Percentiles rank a stretch among this genome's conserved stretches.
Conservation (phyloP, 2,113 vertebrate genomes). For the zebrafish (Danio rerio) region GRCz12tu NC_133184.1:11141501-11142000, state of each 20-base stretch:
- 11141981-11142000: conserved; percentile 53
- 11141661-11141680: background rate
- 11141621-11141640: background rate
- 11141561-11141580: no score
- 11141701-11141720: background rate
- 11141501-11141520: no score
- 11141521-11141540: no score
- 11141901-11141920: conserved; percentile 66
- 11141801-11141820: conserved; percentile 70
- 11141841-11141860: conserved; percentile 70
- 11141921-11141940: conserved; percentile 53
- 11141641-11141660: background rate
- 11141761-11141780: conserved; percentile 71
- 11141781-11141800: conserved; percentile 54
- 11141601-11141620: background rate
- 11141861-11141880: conserved; percentile 77
- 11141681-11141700: background rate
- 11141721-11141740: conserved; percentile 12
- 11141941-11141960: conserved; percentile 63
- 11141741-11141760: conserved; percentile 61
- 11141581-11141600: no score
- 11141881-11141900: conserved; percentile 77
- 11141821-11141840: conserved; percentile 77
- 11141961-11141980: conserved; percentile 59
- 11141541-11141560: no score